Conservation (phyloP, 2,113 vertebrate genomes). For the Rhinopithecus roxellana region DNA sequence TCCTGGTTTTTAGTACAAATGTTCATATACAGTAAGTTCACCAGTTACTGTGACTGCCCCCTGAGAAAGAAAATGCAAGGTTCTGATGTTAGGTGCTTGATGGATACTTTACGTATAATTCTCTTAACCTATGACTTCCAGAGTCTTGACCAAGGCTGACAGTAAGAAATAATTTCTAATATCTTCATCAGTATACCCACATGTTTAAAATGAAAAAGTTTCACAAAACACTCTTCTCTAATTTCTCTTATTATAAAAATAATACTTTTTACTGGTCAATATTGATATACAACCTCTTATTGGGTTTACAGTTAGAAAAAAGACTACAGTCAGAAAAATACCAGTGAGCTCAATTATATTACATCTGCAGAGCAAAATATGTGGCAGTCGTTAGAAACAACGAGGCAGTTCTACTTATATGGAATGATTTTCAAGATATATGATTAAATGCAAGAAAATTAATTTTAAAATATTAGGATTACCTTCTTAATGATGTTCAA, state of each 20-base stretch:
- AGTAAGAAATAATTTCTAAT: constrained; percentile 19
- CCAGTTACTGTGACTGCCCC: neutral
- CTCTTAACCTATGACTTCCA: constrained; percentile 18
- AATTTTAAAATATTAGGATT: neutral
- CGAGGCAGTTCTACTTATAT: neutral
- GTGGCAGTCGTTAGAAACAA: neutral
- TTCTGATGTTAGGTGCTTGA: neutral
- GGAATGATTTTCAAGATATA: neutral
- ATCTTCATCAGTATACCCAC: neutral
- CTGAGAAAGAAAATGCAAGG: neutral
- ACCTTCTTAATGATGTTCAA: neutral
- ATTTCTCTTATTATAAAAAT: neutral
- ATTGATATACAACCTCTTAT: neutral
- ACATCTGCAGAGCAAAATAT: neutral
- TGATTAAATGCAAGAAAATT: neutral
- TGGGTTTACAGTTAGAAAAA: neutral
- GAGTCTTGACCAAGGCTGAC: neutral
- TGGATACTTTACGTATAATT: neutral
- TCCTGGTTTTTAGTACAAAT: neutral
- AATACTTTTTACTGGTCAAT: neutral
- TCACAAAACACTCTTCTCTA: neutral
- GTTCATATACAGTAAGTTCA: neutral
- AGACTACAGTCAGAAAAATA: neutral
- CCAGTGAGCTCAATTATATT: neutral
- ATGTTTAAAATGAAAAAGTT: neutral